Evolutionary conservation across 2,888 invertebrate species (phyloP).

Genomic region (Dynastes maya): DNA sequence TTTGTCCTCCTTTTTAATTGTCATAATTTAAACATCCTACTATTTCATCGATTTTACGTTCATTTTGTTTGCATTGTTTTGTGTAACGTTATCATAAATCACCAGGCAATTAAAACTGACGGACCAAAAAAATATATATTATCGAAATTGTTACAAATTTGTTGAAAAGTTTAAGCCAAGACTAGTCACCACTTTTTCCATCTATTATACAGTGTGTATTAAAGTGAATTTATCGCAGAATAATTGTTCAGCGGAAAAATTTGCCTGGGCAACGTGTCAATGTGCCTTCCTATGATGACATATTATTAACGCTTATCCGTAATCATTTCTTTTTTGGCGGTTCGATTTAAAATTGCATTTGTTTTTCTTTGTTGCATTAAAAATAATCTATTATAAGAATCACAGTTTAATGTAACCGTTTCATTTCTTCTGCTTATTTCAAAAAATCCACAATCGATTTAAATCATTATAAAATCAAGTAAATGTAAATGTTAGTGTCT

Average conservation of each 20-base stretch:
- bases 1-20: constrained; percentile 41
- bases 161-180: constrained; percentile 21
- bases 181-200: constrained; percentile 38
- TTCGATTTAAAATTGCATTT: too few relatives aligned
- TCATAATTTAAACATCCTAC: constrained; percentile 26
- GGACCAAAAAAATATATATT: not conserved
- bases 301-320: not conserved
- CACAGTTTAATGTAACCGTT: too few relatives aligned
- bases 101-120: constrained; percentile 41
- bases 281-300: constrained; percentile 38
- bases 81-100: not conserved
- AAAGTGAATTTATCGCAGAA: constrained; percentile 1
- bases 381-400: too few relatives aligned
- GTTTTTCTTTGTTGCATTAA: too few relatives aligned
- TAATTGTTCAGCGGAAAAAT: constrained; percentile 24
- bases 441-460: not conserved
- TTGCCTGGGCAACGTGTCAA: constrained; percentile 31
- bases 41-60: not conserved
- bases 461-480: not conserved
- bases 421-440: not conserved
- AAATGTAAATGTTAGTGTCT: not conserved
- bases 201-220: not conserved
- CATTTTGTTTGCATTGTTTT: too few relatives aligned
- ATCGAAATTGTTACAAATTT: constrained; percentile 4
- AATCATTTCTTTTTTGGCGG: too few relatives aligned